Conservation (phyloP, 30 jellyfish, hydroid and myxozoan species). For the Pseudorhiza aurosa region DNA sequence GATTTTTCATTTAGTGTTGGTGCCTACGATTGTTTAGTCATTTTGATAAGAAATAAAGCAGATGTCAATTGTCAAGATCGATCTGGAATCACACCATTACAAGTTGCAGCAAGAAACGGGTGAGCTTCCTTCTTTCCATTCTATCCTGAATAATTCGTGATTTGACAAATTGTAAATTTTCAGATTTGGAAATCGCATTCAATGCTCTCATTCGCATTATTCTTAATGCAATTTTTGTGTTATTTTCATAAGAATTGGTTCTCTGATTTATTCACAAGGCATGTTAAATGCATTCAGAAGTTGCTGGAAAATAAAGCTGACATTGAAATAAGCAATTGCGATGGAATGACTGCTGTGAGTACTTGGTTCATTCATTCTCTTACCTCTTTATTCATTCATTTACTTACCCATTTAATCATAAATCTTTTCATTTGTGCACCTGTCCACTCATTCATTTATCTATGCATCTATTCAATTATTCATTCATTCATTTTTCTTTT, state of each 20-base stretch:
- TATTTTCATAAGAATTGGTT: neutral
- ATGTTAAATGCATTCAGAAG: slow-evolving; percentile 74
- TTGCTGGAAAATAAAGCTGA: slow-evolving; percentile 84
- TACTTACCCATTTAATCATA: neutral
- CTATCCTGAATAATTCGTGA: too few species aligned
- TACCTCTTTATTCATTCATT: neutral
- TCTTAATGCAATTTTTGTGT: neutral
- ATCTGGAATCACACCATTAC: slow-evolving; percentile 97
- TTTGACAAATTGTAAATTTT: too few species aligned
- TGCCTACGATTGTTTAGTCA: slow-evolving; percentile 86
- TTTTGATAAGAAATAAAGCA: slow-evolving; percentile 86
- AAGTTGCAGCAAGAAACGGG: slow-evolving; percentile 97
- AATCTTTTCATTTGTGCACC: neutral
- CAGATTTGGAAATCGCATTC: too few species aligned
- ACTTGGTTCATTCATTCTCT: neutral
- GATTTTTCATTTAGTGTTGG: slow-evolving; percentile 79
- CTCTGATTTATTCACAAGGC: slow-evolving; percentile 39
- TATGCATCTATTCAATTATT: neutral
- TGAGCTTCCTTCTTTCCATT: neutral
- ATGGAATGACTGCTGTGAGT: slow-evolving; percentile 98
- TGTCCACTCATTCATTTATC: neutral
- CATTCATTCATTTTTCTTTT: neutral
- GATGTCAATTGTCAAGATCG: slow-evolving; percentile 80
- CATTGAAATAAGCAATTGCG: slow-evolving; percentile 72
- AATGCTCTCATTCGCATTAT: too few species aligned